Evolutionary conservation across 2,888 invertebrate species (phyloP).

Genomic region (Polyploca ridens): DNA sequence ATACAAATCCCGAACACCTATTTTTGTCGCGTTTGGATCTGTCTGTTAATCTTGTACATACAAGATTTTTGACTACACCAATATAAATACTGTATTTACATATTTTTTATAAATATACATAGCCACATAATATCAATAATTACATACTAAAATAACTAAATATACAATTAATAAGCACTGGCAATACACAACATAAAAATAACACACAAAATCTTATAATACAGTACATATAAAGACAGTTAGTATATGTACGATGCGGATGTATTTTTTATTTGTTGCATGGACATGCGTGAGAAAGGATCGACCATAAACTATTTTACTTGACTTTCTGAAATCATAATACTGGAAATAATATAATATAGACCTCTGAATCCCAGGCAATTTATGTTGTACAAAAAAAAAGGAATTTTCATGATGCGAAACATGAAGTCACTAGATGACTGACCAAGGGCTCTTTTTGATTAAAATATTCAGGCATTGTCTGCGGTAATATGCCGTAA

Average conservation of each 20-base stretch:
- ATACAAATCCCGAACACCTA: too few species aligned
- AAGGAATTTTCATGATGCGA: neutral
- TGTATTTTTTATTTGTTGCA: slow-evolving; percentile 16
- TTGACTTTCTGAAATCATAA: neutral
- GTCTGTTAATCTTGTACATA: too few species aligned
- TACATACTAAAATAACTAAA: neutral
- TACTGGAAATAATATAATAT: neutral
- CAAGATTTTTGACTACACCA: too few species aligned
- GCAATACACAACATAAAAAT: neutral
- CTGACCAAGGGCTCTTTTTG: too few species aligned
- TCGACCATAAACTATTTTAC: slow-evolving; percentile 10
- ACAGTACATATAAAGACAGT: slow-evolving; percentile 16
- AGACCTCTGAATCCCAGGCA: neutral
- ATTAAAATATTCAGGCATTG: neutral
- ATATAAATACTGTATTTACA: too few species aligned
- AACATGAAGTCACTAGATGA: too few species aligned
- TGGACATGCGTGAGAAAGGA: slow-evolving; percentile 13
- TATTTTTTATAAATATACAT: too few species aligned
- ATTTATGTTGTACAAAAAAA: neutral
- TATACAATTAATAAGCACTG: neutral
- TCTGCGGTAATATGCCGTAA: neutral
- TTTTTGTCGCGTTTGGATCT: too few species aligned
- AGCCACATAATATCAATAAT: too few species aligned
- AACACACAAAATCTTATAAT: neutral
- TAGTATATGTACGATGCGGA: slow-evolving; percentile 26